phyloP scores from a whole-genome alignment of 2,113 vertebrate species.

The Calyptomena viridis region DNA sequence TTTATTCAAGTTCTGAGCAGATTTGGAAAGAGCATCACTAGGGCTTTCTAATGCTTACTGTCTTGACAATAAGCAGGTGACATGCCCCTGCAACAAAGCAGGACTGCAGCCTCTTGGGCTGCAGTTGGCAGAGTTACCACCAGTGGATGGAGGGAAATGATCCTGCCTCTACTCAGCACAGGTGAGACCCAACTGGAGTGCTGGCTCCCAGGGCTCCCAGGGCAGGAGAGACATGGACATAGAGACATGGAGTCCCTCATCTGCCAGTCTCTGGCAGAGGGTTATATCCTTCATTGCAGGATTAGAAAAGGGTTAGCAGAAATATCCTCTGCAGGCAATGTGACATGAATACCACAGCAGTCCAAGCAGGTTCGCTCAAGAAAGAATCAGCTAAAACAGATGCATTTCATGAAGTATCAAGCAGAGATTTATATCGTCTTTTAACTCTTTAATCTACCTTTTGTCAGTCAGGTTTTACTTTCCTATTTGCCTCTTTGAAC shows the following conservation, averaged over 20 bases:
- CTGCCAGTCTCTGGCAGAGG: not conserved
- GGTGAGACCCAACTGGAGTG: not conserved
- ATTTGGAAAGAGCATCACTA: not conserved
- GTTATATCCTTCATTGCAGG: not conserved
- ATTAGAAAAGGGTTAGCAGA: not conserved
- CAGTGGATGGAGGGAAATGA: not conserved
- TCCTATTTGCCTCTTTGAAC: not conserved
- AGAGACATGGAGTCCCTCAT: not conserved
- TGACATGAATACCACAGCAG: not conserved
- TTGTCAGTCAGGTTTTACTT: not conserved
- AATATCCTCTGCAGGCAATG: not conserved
- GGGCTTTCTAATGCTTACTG: not conserved
- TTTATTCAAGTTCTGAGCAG: not conserved
- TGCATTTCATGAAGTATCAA: not conserved
- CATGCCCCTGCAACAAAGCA: not conserved
- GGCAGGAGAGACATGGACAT: not conserved
- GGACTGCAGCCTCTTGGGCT: not conserved
- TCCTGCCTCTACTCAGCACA: not conserved
- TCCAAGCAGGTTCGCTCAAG: not conserved
- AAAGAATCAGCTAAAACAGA: not conserved
- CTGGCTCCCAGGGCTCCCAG: not conserved
- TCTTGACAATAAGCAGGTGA: not conserved
- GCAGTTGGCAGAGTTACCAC: not conserved
- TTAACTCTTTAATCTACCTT: not conserved
- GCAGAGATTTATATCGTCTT: not conserved